phyloP scores from a whole-genome alignment of 2,113 vertebrate genomes.

The Dipodomys spectabilis region DNA sequence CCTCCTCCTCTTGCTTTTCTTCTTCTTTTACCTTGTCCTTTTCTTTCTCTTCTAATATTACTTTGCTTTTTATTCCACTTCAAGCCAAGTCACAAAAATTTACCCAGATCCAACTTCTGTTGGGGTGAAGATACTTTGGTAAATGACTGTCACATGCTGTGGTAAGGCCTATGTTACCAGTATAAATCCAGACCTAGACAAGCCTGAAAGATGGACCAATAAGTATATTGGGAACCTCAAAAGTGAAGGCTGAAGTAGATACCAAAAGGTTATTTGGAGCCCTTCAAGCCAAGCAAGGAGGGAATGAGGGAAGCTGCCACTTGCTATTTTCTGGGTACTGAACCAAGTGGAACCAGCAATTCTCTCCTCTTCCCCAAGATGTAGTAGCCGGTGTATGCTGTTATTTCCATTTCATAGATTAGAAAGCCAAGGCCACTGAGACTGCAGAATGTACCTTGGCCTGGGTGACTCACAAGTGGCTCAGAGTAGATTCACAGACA shows the following conservation, averaged over 20 bases:
- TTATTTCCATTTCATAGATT: not conserved
- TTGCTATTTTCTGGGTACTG: not conserved
- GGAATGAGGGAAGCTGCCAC: not conserved
- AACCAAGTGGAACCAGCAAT: fast-evolving
- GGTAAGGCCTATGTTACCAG: not conserved
- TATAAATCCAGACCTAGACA: not conserved
- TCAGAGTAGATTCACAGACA: not conserved
- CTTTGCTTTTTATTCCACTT: not conserved
- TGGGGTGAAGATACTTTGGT: not conserved
- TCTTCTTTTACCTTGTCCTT: too few relatives aligned
- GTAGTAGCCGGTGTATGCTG: fast-evolving
- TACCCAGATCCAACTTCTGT: not conserved
- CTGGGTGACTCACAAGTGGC: not conserved
- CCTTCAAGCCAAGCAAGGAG: not conserved
- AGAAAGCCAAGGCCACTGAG: not conserved
- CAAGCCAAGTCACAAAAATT: not conserved
- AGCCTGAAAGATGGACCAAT: not conserved
- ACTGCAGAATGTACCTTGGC: not conserved
- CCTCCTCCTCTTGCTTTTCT: not conserved
- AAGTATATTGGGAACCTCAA: not conserved
- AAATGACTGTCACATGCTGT: not conserved
- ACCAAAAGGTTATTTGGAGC: not conserved
- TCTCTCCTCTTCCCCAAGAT: not conserved
- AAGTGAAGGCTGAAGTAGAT: not conserved
- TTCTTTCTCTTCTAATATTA: not conserved